Evolutionary conservation across 2,888 invertebrate genomes (phyloP).

Genomic region (Caenorhabditis afra): DNA sequence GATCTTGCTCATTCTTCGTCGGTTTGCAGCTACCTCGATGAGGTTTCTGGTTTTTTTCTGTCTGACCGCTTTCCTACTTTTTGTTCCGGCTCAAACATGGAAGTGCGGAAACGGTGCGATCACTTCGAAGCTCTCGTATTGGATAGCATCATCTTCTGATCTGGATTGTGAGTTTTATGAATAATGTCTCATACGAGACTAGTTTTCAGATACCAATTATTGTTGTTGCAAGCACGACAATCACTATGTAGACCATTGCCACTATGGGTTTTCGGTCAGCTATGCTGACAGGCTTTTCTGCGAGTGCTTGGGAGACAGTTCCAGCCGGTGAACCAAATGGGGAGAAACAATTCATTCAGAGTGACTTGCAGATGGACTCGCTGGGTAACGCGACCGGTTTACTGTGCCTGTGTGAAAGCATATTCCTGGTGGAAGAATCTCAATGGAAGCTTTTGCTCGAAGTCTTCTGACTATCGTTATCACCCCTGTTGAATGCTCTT

Average conservation of each 20-base stretch:
- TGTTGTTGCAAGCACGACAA: constrained; percentile 2
- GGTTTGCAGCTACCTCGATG: too few relatives aligned
- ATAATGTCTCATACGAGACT: too few relatives aligned
- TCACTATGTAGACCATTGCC: background rate
- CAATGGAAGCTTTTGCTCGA: too few relatives aligned
- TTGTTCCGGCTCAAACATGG: background rate
- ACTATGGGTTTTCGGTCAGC: background rate
- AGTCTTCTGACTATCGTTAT: too few relatives aligned
- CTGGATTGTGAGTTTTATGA: constrained; percentile 11
- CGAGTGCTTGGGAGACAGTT: background rate
- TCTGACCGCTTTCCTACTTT: too few relatives aligned
- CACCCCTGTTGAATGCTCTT: too few relatives aligned
- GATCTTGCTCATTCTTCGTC: too few relatives aligned
- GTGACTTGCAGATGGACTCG: constrained; percentile 6
- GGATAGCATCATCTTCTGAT: constrained; percentile 1
- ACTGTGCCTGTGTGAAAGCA: background rate
- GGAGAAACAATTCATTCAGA: background rate
- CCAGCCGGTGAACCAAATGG: background rate
- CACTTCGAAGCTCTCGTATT: background rate
- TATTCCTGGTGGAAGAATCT: background rate
- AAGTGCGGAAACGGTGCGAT: background rate
- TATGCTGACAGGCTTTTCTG: constrained; percentile 5
- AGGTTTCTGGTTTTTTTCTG: too few relatives aligned
- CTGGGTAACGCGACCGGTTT: background rate
- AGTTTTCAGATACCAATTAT: background rate